Conservation (phyloP, 2,797 vertebrate genomes). For the Trachops cirrhosus region DNA sequence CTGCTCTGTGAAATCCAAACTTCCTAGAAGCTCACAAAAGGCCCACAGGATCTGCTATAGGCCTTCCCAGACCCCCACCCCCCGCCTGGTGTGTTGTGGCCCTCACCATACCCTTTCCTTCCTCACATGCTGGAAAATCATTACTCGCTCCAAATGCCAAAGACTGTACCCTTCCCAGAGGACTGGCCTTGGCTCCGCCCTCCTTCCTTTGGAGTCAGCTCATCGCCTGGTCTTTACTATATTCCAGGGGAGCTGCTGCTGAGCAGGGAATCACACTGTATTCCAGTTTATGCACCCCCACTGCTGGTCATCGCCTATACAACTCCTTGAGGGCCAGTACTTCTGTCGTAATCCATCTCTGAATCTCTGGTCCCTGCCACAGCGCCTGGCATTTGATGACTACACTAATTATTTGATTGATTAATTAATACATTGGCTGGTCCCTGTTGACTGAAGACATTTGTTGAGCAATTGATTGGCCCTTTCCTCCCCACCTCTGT, state of each 20-base stretch:
- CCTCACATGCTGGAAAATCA: not conserved
- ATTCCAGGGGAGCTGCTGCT: not conserved
- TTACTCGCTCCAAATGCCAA: not conserved
- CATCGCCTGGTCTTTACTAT: not conserved
- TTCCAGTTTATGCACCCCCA: not conserved
- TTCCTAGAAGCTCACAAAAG: not conserved
- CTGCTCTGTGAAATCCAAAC: not conserved
- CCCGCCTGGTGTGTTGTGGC: not conserved
- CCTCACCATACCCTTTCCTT: not conserved
- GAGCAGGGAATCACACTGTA: not conserved
- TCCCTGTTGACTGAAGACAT: not conserved
- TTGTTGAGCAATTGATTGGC: not conserved
- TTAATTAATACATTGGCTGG: not conserved
- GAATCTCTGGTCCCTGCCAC: not conserved
- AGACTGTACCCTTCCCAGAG: not conserved
- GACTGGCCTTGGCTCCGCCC: not conserved
- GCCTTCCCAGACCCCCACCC: accelerated
- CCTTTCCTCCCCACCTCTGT: not conserved
- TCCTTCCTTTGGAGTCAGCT: not conserved
- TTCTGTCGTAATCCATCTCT: not conserved
- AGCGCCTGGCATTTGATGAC: not conserved
- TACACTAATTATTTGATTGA: not conserved
- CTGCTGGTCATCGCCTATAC: not conserved
- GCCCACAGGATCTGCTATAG: not conserved
- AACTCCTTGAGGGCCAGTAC: not conserved